These are phyloP conservation scores for Watsonalla binaria DNA, from an alignment of 2,888 invertebrate species.

Conservation along the genomic window DNA sequence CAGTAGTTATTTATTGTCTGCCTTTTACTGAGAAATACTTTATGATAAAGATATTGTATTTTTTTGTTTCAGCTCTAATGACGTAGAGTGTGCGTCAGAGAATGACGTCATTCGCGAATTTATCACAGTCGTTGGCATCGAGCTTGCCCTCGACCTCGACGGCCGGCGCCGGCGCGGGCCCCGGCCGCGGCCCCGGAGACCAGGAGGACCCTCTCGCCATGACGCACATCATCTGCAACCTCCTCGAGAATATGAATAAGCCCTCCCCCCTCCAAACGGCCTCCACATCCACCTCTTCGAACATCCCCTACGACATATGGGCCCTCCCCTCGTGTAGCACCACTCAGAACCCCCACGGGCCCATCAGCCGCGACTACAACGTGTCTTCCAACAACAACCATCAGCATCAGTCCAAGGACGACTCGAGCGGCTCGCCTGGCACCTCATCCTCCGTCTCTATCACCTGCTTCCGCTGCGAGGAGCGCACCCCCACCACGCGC, in stretches of 20 bases:
- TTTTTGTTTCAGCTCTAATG: constrained; percentile 65
- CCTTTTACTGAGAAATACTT: too few relatives aligned
- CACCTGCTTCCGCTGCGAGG: constrained; percentile 78
- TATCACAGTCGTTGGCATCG: constrained; percentile 60
- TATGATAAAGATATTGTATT: constrained; percentile 6
- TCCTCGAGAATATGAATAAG: constrained; percentile 75
- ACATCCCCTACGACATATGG: constrained; percentile 68
- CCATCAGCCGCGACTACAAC: constrained; percentile 56
- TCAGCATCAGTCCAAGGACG: constrained; percentile 57
- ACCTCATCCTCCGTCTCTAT: constrained; percentile 73
- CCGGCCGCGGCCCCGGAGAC: constrained; percentile 42
- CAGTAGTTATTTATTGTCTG: too few relatives aligned
- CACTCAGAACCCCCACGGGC: constrained; percentile 49
- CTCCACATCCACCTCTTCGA: constrained; percentile 55
- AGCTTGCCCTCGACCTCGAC: constrained; percentile 54
- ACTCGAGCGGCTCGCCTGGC: constrained; percentile 71
- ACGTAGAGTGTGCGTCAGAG: constrained; percentile 40
- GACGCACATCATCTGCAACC: constrained; percentile 73
- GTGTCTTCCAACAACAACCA: constrained; percentile 50
- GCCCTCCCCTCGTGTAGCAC: constrained; percentile 55
- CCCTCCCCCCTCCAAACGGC: constrained; percentile 50
- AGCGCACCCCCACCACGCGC: constrained; percentile 82
- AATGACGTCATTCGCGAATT: constrained; percentile 69
- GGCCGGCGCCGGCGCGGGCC: constrained; percentile 32
- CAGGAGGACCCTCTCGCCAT: constrained; percentile 56